Evolutionary conservation across 2,113 vertebrate species (phyloP), one percentile per base, ranked within the genome.

Genomic region (Eptatretus burgeri): DNA sequence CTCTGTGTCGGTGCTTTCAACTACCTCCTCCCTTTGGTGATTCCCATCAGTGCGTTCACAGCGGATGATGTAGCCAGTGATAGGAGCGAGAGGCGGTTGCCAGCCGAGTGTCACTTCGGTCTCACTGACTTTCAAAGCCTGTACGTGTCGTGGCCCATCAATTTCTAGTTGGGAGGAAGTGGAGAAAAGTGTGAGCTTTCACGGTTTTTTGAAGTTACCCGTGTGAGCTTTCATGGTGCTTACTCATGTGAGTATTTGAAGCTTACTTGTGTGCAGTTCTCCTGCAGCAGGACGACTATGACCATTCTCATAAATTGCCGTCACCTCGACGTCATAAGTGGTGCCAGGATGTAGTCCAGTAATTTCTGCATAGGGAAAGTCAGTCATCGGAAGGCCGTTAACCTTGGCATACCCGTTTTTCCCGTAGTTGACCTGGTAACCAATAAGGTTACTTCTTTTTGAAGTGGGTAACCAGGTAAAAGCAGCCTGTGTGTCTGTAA

Each of bases 261-360:
- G 82, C 85, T 72, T 74, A 98, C 91, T 86, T 51, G 91, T 98
- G 1, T 74, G 76, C 67, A 81, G 77, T 63, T 93, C 74, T 52
- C 79, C 1, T 79, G 78, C 53, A 98, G 73, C 1, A 89, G 89
- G 27, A 41, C 7, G 27, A 41, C 27, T 41, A 41, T 41, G 27
- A 41, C 27, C 27, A 41, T 41, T 41, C 27, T 41, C 27, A 67
- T 70, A 77, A 49, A 96, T 69, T 0, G 83, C 72, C 49, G 79
- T 94, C 68, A 98, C 68, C 52, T 73, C 79, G 71, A 98, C 89
- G 68, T 78, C 78, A 62, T 98, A 94, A 9, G 79, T 78, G 11
- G 80, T 87, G 65, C 88, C 91, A 0, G 91, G 89, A 49, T 76
- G 66, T 2, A 98, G 77, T 18, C 78, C 73, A 0, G 71, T 51